Evolutionary conservation across 2,113 vertebrate species (phyloP).

Genomic region (Saccopteryx leptura): DNA sequence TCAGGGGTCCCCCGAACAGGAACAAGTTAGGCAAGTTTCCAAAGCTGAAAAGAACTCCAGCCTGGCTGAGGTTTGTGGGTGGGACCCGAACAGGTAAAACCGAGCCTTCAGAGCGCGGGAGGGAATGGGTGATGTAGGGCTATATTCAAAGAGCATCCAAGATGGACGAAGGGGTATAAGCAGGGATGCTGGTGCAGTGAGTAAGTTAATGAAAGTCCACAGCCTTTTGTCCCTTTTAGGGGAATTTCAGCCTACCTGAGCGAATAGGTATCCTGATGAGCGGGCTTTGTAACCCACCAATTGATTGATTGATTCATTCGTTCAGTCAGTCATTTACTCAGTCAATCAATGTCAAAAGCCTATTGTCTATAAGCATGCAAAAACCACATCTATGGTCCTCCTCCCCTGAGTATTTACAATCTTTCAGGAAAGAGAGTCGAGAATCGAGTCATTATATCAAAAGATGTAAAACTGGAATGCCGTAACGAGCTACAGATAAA

Average conservation of each 20-base stretch:
- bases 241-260: not conserved
- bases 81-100: not conserved
- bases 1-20: not conserved
- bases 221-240: not conserved
- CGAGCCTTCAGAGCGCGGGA: not conserved
- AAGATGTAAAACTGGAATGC: not conserved
- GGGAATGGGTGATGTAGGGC: fast-evolving
- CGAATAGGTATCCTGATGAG: not conserved
- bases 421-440: not conserved
- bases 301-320: not conserved
- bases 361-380: not conserved
- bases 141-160: not conserved
- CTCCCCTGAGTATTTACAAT: not conserved
- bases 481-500: not conserved
- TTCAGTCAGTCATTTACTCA: not conserved
- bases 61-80: not conserved
- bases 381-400: not conserved
- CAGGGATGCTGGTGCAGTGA: too few relatives aligned
- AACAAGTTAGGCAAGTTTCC: not conserved
- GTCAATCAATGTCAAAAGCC: not conserved
- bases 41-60: not conserved
- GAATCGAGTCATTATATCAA: not conserved
- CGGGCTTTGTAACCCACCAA: not conserved
- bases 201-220: not conserved
- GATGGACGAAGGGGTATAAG: not conserved